These are phyloP conservation scores for Oeneis ivallda DNA, from an alignment of 2,888 invertebrate genomes.

Conservation along the genomic window DNA sequence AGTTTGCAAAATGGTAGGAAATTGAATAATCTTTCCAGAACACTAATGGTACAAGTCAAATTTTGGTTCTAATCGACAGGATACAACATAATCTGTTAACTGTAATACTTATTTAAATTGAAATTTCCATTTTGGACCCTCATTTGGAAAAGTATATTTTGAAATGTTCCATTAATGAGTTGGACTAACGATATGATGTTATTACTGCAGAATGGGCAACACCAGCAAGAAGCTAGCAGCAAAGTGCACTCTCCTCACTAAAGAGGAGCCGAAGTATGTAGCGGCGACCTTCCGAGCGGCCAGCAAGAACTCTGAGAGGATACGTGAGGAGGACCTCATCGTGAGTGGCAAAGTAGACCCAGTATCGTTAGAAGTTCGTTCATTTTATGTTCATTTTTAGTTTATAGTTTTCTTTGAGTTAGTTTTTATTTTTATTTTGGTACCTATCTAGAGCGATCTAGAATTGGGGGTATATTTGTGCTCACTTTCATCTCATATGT, in stretches of 20 bases:
- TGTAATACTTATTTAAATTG: too few species aligned
- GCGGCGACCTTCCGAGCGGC: conserved; percentile 83
- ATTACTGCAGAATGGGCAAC: conserved; percentile 77
- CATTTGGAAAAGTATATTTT: too few species aligned
- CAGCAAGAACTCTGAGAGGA: conserved; percentile 84
- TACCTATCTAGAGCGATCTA: too few species aligned
- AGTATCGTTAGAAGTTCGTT: conserved; percentile 77
- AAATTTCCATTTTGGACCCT: too few species aligned
- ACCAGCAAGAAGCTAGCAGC: conserved; percentile 85
- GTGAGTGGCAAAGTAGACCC: conserved; percentile 80
- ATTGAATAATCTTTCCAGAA: too few species aligned
- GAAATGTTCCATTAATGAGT: too few species aligned
- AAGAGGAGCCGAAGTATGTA: conserved; percentile 84
- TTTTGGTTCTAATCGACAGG: too few species aligned
- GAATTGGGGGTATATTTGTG: not conserved
- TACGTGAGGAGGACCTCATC: conserved; percentile 85
- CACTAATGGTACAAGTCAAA: too few species aligned
- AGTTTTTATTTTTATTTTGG: conserved; percentile 21
- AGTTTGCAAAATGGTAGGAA: too few species aligned
- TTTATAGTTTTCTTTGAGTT: conserved; percentile 47
- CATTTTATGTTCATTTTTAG: conserved; percentile 61
- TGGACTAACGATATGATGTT: not conserved
- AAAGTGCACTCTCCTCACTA: conserved; percentile 83
- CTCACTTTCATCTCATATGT: not conserved
- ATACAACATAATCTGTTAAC: too few species aligned